Evolutionary conservation across 2,797 vertebrate genomes (phyloP).

Genomic region (Cuniculus paca): DNA sequence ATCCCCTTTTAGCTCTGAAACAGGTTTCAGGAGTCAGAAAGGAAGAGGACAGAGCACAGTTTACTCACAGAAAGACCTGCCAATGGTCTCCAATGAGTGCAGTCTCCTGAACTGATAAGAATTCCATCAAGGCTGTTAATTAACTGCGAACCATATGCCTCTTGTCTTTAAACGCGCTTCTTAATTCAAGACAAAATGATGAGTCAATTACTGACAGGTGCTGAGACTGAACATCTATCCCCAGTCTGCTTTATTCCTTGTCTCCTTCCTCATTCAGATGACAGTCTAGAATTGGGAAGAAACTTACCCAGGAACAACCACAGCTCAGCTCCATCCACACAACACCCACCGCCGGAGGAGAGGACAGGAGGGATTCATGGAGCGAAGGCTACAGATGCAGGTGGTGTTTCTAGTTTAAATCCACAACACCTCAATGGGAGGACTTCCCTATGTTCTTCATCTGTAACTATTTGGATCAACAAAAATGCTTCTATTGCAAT

Average conservation of each 20-base stretch:
- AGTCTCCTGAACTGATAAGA: conserved; percentile 22
- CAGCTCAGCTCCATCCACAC: background rate
- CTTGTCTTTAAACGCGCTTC: conserved; percentile 21
- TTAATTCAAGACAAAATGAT: conserved; percentile 51
- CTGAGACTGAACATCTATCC: background rate
- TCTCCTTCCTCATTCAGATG: background rate
- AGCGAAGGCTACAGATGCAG: background rate
- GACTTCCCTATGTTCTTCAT: conserved; percentile 1
- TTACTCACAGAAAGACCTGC: conserved; percentile 10
- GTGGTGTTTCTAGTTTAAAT: conserved; percentile 36
- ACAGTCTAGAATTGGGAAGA: background rate
- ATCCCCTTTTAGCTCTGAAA: background rate
- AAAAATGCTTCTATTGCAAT: background rate
- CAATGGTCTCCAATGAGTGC: background rate
- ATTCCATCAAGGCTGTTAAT: conserved; percentile 46
- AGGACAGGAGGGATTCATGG: background rate
- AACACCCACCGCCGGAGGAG: background rate
- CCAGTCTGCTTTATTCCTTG: background rate
- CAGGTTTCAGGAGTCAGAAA: background rate
- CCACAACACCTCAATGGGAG: background rate
- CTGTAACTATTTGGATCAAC: background rate
- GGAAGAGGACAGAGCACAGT: background rate
- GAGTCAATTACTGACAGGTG: background rate
- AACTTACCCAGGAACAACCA: background rate
- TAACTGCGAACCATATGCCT: conserved; percentile 52